Evolutionary conservation across 2,113 vertebrate species (phyloP), one percentile per base, ranked within the genome.

Genomic region (Perccottus glenii): DNA sequence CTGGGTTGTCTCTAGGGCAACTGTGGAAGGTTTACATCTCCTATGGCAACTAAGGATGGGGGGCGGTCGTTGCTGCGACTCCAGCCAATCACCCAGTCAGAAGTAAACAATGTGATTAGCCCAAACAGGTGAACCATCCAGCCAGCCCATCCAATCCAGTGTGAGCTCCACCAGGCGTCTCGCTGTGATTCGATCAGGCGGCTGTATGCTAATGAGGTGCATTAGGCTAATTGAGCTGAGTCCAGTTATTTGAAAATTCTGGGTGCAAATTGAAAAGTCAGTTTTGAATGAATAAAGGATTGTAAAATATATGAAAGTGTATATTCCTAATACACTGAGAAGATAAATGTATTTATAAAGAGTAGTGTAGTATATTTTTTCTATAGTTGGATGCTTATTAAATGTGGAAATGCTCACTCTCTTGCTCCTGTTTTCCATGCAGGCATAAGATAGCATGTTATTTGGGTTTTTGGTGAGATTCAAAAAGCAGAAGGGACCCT

Each of bases 1-100:
- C 70, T 78, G 83, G 83, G 61, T 88, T 91, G 90, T 93, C 89
- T 91, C 91, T 88, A 88, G 83, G 90, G 90, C 76, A 91, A 88
- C 87, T 65, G 50, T 72, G 84, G 85, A 90, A 91, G 81, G 85
- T 85, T 90, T 88, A 86, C 67, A 58, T 88, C 85, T 90, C 86
- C 90, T 88, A 90, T 91, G 89, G 90, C 87, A 92, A 92, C 90
- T 77, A 82, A 71, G 79, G 58, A 77, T 76, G 61, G 83, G 83
- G 87, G 87, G 57, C 27, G 64, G 85, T 69, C 80, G 83, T 71
- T 75, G 58, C 47, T 27, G 64, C 55, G 67, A 71, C 50, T 57
- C 69, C 57, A 83, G 75, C 87, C 87, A 89, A 89, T 91, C 71
- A 40, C 46, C 78, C 60, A 40, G 68, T 73, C 58, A 75, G 59